Evolutionary conservation across 2,888 invertebrate species (phyloP).

Genomic region (Colletes collaris): DNA sequence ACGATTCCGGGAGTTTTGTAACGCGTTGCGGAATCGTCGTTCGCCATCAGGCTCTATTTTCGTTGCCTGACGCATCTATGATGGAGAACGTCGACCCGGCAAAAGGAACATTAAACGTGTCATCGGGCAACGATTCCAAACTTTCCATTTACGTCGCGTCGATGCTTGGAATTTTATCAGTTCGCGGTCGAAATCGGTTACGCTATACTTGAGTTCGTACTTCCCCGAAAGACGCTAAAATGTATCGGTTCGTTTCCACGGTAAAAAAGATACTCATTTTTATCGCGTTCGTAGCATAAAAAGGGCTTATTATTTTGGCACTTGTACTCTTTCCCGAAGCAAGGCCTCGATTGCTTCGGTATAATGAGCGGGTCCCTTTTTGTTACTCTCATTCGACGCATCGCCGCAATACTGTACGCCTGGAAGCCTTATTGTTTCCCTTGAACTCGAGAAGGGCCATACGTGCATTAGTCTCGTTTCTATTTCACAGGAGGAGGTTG

Average conservation of each 20-base stretch:
- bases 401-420: conserved; percentile 35
- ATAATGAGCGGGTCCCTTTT: conserved; percentile 26
- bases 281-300: too few relatives aligned
- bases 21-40: conserved; percentile 23
- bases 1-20: conserved; percentile 30
- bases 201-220: too few relatives aligned
- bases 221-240: too few relatives aligned
- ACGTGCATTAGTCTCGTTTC: conserved; percentile 54
- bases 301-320: not conserved
- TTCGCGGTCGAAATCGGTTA: too few relatives aligned
- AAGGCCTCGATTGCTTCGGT: conserved; percentile 15
- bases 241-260: too few relatives aligned
- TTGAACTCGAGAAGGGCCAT: conserved; percentile 54
- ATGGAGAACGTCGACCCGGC: not conserved
- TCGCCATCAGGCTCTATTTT: conserved; percentile 21
- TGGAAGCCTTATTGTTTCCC: conserved; percentile 59
- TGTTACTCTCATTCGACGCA: conserved; percentile 31
- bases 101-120: not conserved
- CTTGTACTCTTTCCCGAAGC: conserved; percentile 8
- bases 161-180: too few relatives aligned
- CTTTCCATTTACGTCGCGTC: too few relatives aligned
- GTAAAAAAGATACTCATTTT: too few relatives aligned
- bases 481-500: conserved; percentile 40
- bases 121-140: too few relatives aligned
- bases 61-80: conserved; percentile 22